Conservation (phyloP, 2,797 vertebrate genomes). For the Spizella passerina region DNA sequence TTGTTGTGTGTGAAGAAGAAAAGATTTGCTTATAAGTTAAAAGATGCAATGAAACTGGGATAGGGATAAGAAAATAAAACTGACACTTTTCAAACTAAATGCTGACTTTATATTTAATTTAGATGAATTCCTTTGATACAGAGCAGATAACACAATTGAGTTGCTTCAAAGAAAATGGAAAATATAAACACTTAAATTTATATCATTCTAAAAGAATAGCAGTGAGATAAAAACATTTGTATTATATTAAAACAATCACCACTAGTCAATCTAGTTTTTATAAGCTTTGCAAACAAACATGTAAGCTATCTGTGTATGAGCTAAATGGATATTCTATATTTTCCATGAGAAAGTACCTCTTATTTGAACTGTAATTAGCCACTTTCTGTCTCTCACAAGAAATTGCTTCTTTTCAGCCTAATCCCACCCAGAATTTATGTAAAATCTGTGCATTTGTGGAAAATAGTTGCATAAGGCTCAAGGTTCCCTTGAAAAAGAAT, state of each 20-base stretch:
- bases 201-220: background rate
- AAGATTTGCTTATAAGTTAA: background rate
- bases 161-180: background rate
- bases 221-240: accelerated
- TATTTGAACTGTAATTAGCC: background rate
- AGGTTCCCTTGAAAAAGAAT: background rate
- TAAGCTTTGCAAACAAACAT: background rate
- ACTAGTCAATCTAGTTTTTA: background rate
- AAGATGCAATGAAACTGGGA: background rate
- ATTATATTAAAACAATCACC: background rate
- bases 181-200: background rate
- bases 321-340: background rate
- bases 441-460: background rate
- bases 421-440: background rate
- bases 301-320: background rate
- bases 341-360: background rate
- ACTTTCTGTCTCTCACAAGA: background rate
- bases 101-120: slow-evolving; percentile 14
- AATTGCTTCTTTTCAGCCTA: background rate
- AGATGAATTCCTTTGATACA: background rate
- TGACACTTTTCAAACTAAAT: slow-evolving; percentile 24
- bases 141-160: background rate
- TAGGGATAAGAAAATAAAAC: slow-evolving; percentile 23
- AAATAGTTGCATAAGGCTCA: background rate
- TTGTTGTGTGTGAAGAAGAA: background rate